Percentiles rank a stretch among this genome's conserved stretches.
These are phyloP conservation scores for Ceratosolen fusciceps DNA, from an alignment of 1,140 invertebrate genomes.

Conservation along the genomic window DNA sequence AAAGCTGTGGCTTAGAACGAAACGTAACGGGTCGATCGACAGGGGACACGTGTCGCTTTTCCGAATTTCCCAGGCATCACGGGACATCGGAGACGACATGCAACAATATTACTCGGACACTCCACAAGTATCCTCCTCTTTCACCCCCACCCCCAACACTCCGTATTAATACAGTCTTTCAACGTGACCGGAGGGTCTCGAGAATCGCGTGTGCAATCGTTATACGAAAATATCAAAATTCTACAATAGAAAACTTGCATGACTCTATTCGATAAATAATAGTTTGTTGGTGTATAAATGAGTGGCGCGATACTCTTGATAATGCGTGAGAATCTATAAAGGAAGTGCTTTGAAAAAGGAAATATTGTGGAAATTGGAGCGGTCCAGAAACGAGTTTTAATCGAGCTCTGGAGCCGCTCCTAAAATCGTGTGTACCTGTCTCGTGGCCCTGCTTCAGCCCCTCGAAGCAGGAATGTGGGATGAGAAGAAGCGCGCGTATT, in stretches of 20 bases:
- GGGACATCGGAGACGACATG: not conserved
- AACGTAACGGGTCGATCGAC: not conserved
- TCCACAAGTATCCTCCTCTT: too few species aligned
- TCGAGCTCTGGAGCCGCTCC: not conserved
- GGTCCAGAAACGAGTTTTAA: not conserved
- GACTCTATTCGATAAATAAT: not conserved
- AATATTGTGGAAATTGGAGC: not conserved
- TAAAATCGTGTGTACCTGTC: not conserved
- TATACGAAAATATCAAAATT: not conserved
- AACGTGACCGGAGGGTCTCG: not conserved
- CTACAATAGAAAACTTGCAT: not conserved
- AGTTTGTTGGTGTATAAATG: not conserved
- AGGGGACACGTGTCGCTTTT: constrained; percentile 1
- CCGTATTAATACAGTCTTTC: too few species aligned
- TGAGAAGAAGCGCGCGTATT: constrained; percentile 18
- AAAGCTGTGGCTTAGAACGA: not conserved
- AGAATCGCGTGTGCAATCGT: not conserved
- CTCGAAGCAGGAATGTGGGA: not conserved
- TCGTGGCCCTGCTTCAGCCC: not conserved
- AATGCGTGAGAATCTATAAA: not conserved
- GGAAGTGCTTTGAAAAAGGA: not conserved
- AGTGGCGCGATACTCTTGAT: not conserved
- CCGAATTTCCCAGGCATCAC: not conserved
- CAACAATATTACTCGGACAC: too few species aligned
- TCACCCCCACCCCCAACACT: too few species aligned